Percentiles rank a stretch among this genome's conserved stretches.
Evolutionary conservation across 2,797 vertebrate species (phyloP).

Genomic region (Artibeus lituratus): DNA sequence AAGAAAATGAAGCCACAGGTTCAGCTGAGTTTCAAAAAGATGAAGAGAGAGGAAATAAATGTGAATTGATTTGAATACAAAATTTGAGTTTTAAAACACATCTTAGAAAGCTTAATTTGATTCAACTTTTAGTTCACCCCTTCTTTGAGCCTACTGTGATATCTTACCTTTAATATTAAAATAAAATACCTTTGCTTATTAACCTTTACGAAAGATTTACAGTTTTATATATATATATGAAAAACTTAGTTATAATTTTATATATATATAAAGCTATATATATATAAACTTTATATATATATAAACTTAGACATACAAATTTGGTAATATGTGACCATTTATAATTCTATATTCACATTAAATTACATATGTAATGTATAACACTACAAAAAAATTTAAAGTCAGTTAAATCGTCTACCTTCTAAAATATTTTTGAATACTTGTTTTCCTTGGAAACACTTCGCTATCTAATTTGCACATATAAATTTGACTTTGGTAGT

Average conservation of each 20-base stretch:
- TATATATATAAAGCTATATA: not conserved
- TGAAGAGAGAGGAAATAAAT: not conserved
- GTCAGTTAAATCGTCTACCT: not conserved
- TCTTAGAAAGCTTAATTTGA: not conserved
- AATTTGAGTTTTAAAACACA: not conserved
- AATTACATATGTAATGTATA: not conserved
- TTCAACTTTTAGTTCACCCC: not conserved
- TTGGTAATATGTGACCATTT: not conserved
- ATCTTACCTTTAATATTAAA: not conserved
- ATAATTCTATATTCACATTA: not conserved
- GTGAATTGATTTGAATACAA: not conserved
- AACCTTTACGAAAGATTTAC: not conserved
- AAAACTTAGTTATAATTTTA: not conserved
- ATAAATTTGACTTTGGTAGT: not conserved
- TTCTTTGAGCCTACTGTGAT: not conserved
- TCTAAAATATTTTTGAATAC: not conserved
- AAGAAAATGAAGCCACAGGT: not conserved
- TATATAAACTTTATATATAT: not conserved
- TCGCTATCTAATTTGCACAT: not conserved
- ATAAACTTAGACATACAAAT: not conserved
- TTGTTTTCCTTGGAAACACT: not conserved
- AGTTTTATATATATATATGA: not conserved
- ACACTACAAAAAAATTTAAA: not conserved
- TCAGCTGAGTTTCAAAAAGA: constrained; percentile 25
- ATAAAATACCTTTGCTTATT: constrained; percentile 6